These are phyloP conservation scores for Ectemnius lituratus DNA, from an alignment of 2,888 invertebrate species.

Conservation along the genomic window DNA sequence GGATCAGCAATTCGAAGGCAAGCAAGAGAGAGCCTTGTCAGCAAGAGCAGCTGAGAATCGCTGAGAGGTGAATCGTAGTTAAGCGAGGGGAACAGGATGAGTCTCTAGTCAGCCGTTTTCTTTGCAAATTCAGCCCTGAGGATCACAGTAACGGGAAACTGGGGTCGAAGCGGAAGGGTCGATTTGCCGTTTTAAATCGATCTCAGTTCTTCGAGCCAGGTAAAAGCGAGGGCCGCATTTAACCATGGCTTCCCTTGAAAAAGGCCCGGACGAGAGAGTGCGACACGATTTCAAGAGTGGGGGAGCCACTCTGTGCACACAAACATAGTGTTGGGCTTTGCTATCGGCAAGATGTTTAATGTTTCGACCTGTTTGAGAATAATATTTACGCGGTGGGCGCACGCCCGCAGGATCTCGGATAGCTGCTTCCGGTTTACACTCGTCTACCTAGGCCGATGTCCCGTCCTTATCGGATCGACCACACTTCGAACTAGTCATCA, in stretches of 20 bases:
- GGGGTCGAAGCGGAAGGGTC: conserved; percentile 37
- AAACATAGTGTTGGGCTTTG: conserved; percentile 57
- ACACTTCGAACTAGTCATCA: conserved; percentile 53
- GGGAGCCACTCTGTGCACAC: conserved; percentile 42
- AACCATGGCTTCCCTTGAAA: conserved; percentile 18
- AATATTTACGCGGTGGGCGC: conserved; percentile 67
- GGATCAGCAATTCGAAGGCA: too few relatives aligned
- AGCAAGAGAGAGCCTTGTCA: too few relatives aligned
- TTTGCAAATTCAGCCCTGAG: conserved; percentile 70
- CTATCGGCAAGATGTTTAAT: conserved; percentile 72
- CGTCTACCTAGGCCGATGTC: conserved; percentile 25
- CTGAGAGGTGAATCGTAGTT: conserved; percentile 53
- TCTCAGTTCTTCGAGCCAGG: conserved; percentile 73
- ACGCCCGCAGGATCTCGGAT: conserved; percentile 51
- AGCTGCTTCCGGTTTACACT: conserved; percentile 63
- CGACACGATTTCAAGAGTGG: neutral
- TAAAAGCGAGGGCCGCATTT: conserved; percentile 60
- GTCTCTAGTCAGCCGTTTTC: conserved; percentile 74
- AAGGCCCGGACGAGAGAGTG: conserved; percentile 14
- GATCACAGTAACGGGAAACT: conserved; percentile 9
- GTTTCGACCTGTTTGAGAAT: conserved; percentile 71
- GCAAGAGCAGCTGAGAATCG: conserved; percentile 49
- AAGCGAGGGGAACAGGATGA: conserved; percentile 57
- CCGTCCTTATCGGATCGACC: conserved; percentile 54
- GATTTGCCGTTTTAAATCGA: conserved; percentile 73